These are phyloP conservation scores for Morbakka virulenta DNA, from an alignment of 30 jellyfish, hydroid and myxozoan species.

Conservation along the genomic window DNA sequence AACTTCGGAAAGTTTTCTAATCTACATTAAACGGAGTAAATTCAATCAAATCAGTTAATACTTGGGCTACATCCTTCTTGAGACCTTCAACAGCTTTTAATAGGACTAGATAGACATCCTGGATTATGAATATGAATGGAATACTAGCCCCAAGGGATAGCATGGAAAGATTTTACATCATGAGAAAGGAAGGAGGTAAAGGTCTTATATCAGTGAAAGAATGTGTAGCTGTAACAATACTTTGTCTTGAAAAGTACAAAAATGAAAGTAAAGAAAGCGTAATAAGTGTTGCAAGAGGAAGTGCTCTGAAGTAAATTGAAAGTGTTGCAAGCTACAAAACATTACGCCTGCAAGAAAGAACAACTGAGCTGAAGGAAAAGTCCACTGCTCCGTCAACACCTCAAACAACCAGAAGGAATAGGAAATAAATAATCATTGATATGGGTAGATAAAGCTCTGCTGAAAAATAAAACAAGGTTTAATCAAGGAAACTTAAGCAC, in stretches of 20 bases:
- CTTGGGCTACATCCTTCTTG: constrained; percentile 13
- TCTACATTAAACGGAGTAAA: constrained; percentile 4
- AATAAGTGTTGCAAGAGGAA: background rate
- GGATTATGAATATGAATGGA: background rate
- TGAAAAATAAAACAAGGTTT: background rate
- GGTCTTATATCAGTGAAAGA: no score
- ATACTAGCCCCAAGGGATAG: no score
- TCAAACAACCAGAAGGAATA: constrained; percentile 5
- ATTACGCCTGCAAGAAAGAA: constrained; percentile 7
- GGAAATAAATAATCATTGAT: constrained; percentile 1
- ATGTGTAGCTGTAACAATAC: no score
- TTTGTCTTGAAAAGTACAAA: background rate
- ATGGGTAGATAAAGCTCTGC: no score
- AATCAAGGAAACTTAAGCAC: constrained; percentile 4
- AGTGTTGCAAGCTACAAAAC: constrained; percentile 11
- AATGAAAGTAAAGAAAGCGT: no score
- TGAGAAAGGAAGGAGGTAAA: no score
- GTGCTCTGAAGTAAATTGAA: constrained; percentile 2
- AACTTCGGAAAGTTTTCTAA: constrained; percentile 1
- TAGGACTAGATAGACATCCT: background rate
- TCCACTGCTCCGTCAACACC: constrained; percentile 14
- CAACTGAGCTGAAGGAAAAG: no score
- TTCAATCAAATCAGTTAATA: constrained; percentile 14
- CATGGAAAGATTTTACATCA: no score
- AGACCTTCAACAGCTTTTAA: constrained; percentile 9